Conservation (phyloP, 2,888 invertebrate genomes). For the Aproaerema taeniolella region DNA sequence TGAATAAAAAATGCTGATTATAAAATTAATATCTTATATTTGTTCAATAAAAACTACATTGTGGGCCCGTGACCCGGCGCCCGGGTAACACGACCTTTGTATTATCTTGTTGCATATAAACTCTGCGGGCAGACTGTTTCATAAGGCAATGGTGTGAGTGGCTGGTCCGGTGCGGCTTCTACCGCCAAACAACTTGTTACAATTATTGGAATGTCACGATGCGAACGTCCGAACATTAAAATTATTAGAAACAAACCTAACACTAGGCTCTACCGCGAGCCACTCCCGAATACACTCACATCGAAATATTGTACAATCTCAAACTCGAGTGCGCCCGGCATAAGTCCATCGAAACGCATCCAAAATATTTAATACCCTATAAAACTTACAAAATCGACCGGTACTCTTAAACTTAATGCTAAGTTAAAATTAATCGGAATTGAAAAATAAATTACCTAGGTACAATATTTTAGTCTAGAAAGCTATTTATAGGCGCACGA, state of each 20-base stretch:
- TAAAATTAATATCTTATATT: constrained; percentile 78
- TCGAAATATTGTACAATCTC: constrained; percentile 63
- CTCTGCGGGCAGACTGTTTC: constrained; percentile 77
- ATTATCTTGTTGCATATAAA: constrained; percentile 76
- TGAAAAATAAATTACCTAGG: constrained; percentile 79
- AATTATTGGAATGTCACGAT: constrained; percentile 75
- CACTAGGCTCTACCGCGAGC: constrained; percentile 50
- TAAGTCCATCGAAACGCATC: constrained; percentile 53
- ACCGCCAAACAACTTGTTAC: constrained; percentile 52
- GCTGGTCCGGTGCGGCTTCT: constrained; percentile 35
- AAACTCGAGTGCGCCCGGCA: constrained; percentile 43
- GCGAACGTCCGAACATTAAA: constrained; percentile 61
- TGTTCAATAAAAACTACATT: constrained; percentile 78
- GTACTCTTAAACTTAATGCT: constrained; percentile 72
- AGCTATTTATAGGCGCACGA: constrained; percentile 72
- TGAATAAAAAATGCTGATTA: constrained; percentile 60
- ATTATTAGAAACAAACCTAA: constrained; percentile 62
- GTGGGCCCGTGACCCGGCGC: constrained; percentile 76
- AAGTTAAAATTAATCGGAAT: constrained; percentile 78
- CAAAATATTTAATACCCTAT: constrained; percentile 67
- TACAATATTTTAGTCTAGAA: constrained; percentile 76
- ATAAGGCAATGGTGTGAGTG: constrained; percentile 74
- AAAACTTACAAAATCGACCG: constrained; percentile 78
- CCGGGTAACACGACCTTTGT: constrained; percentile 78
- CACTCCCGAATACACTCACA: constrained; percentile 54